Base-by-base conservation (phyloP, 2,888 invertebrate species). In the Lithophane semibrunnea region DNA sequence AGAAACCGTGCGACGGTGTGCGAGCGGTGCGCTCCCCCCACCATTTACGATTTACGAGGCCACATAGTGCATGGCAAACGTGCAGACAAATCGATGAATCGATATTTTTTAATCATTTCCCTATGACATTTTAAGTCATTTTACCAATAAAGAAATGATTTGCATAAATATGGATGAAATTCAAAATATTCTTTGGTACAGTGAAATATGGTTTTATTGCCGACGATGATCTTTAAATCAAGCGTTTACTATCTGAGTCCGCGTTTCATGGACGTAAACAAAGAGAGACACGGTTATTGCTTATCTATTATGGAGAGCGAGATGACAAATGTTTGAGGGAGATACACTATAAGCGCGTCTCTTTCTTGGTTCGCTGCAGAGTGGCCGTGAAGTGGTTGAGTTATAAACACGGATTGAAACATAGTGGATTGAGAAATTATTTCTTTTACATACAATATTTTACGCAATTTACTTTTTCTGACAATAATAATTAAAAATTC, bases 1-100 rank as follows among this genome's bases (percentile, higher is more conserved):
- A 96, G 96, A 96, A 96, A 96, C 96, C 94, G 95, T 94, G 94
- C 94, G 94, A 90, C 88, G 87, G 94, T 93, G 94, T 94, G 93
- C 94, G 94, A 95, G 93, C 92, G 93, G 94, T 92, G 92, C 92
- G 89, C 89, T 87, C 89, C 91, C 94, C 93, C 95, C 95, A 94
- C 96, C 94, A 92, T 93, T 90, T 90, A 94, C 93, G 88, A 93
- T 92, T 94, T 95, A 95, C 95, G 96, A 96, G 96, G 96, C 95
- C 96, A 95, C 91, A 88, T 94, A 96, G 96, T 92, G 92, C 88
- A 94, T 84, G 88, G 88, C 88, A 94, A 92, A 93, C 78, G 71
- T 76, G 75, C 90, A 95, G 93, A 95, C 87, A 90, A 94, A 92
- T 91, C 92, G 88, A 90, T 90, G 78, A 89, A 84, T 90, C 88